Evolutionary conservation across 1,140 invertebrate species (phyloP), one percentile per base, ranked within the genome.

Genomic region (Leptinotarsa defecta): DNA sequence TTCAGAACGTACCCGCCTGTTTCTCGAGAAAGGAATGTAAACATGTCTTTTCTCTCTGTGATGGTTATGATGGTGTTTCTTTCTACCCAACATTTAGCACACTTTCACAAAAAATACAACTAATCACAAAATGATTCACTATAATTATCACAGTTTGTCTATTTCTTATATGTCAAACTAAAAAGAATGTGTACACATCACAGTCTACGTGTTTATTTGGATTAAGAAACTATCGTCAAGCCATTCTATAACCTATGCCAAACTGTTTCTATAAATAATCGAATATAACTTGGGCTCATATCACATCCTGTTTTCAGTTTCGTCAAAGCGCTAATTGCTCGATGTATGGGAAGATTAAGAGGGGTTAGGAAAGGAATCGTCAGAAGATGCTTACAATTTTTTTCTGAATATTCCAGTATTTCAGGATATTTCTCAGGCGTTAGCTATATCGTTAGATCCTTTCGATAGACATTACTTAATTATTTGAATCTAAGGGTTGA

Each of bases 1-100:
- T 43, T 43, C 11, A 43, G 52, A 57, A 57, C 15, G 78, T 78
- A 82, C 81, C 80, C 81, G 75, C 72, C 81, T 71, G 71, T 80
- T 79, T 15, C 75, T 63, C 6, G 80, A 77, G 68, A 82, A 82
- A 62, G 81, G 81, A 73, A 82, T 82, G 75, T 82, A 82, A 19
- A 57, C 52, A 57, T 57, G 52, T 79, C 74, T 57, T 80, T 79
- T 65, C 78, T 81, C 70, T 81, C 79, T 62, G 76, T 74, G 79
- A 24, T 72, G 52, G 63, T 78, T 69, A 24, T 77, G 68, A 48
- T 74, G 78, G 34, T 76, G 75, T 70, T 77, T 79, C 20, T 75
- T 79, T 19, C 75, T 77, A 4, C 70, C 76, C 48, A 79, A 19
- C 78, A 77, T 79, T 61, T 27, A 43, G 17, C 20, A 15, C 17